phyloP scores from a whole-genome alignment of 2,888 invertebrate genomes.

The Tortrix viridana region DNA sequence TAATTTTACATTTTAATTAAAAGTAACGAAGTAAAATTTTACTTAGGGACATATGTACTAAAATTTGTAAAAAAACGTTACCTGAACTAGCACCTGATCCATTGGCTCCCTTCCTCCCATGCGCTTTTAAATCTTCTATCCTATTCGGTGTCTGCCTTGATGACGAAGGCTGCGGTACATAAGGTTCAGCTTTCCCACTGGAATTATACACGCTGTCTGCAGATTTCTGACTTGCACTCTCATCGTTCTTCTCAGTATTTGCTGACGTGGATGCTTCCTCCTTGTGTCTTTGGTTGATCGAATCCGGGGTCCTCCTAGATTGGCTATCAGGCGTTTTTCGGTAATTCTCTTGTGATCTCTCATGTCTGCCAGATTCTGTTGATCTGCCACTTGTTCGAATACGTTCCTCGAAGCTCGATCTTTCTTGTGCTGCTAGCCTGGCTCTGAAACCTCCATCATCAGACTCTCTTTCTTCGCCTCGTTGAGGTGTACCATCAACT shows the following conservation, averaged over 20 bases:
- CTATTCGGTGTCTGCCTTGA: constrained; percentile 76
- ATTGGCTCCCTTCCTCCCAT: constrained; percentile 74
- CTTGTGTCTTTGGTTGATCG: constrained; percentile 63
- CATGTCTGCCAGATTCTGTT: constrained; percentile 63
- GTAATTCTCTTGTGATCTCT: constrained; percentile 64
- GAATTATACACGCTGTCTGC: constrained; percentile 85
- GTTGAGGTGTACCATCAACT: constrained; percentile 58
- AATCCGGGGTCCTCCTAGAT: constrained; percentile 66
- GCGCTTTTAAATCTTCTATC: constrained; percentile 78
- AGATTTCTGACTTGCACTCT: constrained; percentile 77
- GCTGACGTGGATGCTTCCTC: constrained; percentile 62
- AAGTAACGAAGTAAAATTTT: too few species aligned
- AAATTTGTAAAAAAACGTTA: too few species aligned
- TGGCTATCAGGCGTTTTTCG: constrained; percentile 72
- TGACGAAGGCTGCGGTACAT: constrained; percentile 77
- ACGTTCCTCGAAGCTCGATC: constrained; percentile 73
- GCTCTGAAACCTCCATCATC: constrained; percentile 86
- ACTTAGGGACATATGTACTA: too few species aligned
- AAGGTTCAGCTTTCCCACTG: constrained; percentile 71
- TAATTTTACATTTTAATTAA: too few species aligned
- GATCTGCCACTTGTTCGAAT: constrained; percentile 77
- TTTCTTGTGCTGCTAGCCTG: constrained; percentile 68
- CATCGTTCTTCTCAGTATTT: constrained; percentile 66
- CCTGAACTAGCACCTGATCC: constrained; percentile 87
- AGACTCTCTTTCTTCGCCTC: constrained; percentile 81